Percentiles rank a stretch among this genome's conserved stretches.
These are phyloP conservation scores for Anhinga anhinga DNA, from an alignment of 2,113 vertebrate species.

Conservation along the genomic window DNA sequence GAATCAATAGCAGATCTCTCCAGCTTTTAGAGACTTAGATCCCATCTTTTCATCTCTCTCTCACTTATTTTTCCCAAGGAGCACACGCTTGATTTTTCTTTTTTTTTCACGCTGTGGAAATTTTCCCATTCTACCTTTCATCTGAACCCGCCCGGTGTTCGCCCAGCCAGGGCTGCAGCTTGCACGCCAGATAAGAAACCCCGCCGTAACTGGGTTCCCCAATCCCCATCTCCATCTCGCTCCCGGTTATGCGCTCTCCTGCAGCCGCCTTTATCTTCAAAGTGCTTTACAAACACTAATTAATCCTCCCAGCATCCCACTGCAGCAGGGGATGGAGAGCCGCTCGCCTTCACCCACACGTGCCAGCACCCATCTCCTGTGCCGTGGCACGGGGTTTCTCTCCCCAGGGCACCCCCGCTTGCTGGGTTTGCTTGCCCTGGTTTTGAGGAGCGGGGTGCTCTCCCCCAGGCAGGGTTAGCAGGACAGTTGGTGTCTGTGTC, in stretches of 20 bases:
- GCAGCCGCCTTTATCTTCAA: background rate
- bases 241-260: background rate
- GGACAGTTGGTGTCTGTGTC: background rate
- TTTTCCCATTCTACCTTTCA: background rate
- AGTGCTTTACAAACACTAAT: slow-evolving; percentile 63
- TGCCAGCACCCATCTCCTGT: background rate
- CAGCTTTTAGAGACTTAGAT: slow-evolving; percentile 59
- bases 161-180: background rate
- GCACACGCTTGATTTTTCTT: background rate
- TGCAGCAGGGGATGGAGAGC: background rate
- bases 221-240: background rate
- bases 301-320: background rate
- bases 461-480: background rate
- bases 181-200: slow-evolving; percentile 11
- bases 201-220: background rate
- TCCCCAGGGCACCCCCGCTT: background rate
- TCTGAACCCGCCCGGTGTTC: background rate
- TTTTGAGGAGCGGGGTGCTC: background rate
- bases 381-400: rapidly evolving
- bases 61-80: background rate
- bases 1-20: slow-evolving; percentile 38
- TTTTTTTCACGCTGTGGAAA: background rate
- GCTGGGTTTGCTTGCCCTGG: background rate
- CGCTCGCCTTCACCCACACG: background rate
- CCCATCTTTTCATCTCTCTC: slow-evolving; percentile 26